Conservation (phyloP, 1,140 invertebrate genomes). For the Sycobia sp. region DNA sequence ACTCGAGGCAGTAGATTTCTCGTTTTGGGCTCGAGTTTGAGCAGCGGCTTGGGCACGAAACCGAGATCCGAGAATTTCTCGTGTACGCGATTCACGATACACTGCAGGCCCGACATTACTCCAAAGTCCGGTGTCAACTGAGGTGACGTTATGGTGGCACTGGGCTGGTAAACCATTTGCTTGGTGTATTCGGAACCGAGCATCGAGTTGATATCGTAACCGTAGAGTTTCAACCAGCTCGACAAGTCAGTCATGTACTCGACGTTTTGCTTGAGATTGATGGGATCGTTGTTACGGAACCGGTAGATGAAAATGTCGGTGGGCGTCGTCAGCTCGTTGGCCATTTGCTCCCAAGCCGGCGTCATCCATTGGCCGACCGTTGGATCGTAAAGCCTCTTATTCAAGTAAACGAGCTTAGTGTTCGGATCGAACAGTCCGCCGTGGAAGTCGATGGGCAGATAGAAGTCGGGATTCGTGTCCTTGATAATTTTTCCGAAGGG, state of each 20-base stretch:
- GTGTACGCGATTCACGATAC: conserved; percentile 81
- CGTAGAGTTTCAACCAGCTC: conserved; percentile 86
- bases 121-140: conserved; percentile 82
- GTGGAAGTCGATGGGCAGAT: conserved; percentile 90
- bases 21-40: conserved; percentile 84
- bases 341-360: conserved; percentile 86
- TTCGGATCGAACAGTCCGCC: conserved; percentile 85
- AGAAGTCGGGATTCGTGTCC: conserved; percentile 90
- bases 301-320: conserved; percentile 90
- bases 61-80: conserved; percentile 81
- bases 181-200: conserved; percentile 80
- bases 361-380: conserved; percentile 94
- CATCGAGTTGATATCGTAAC: conserved; percentile 85
- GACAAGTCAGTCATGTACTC: conserved; percentile 83
- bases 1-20: conserved; percentile 77
- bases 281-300: conserved; percentile 90
- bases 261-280: conserved; percentile 78
- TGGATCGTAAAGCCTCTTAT: conserved; percentile 88
- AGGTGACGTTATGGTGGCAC: conserved; percentile 75
- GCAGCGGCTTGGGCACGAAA: conserved; percentile 79
- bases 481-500: conserved; percentile 88
- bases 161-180: conserved; percentile 77
- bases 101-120: conserved; percentile 85
- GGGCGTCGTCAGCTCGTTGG: conserved; percentile 78
- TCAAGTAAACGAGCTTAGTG: conserved; percentile 83